phyloP scores from a whole-genome alignment of 1,140 invertebrate species.

The Hypothenemus hampei region DNA sequence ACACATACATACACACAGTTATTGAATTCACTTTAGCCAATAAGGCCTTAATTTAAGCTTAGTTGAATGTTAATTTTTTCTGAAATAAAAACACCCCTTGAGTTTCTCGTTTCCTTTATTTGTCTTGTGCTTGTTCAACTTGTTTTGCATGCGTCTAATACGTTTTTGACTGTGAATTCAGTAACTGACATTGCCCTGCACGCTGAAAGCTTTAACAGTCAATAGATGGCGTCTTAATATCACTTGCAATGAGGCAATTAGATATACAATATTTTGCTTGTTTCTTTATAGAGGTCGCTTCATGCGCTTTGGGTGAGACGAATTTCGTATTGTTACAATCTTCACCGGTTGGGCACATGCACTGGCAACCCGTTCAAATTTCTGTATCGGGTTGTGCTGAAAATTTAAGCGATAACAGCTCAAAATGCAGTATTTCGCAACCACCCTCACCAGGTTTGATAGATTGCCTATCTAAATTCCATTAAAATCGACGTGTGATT shows the following conservation, averaged over 20 bases:
- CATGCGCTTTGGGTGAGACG: constrained; percentile 45
- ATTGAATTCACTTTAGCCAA: constrained; percentile 4
- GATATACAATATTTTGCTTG: too few relatives aligned
- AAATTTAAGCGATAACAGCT: constrained; percentile 41
- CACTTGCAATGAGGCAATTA: too few relatives aligned
- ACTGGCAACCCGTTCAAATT: constrained; percentile 50
- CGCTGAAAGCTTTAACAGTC: too few relatives aligned
- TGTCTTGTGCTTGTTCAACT: too few relatives aligned
- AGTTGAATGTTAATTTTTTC: neutral
- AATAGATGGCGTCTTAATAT: too few relatives aligned
- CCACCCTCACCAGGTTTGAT: constrained; percentile 46
- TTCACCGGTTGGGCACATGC: constrained; percentile 47
- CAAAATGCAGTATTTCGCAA: constrained; percentile 47
- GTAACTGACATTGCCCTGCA: constrained; percentile 10
- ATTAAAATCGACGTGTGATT: neutral
- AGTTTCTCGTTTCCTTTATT: too few relatives aligned
- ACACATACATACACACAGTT: constrained; percentile 1
- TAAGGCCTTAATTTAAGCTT: neutral
- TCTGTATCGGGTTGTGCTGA: constrained; percentile 39
- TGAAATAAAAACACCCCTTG: too few relatives aligned
- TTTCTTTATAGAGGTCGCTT: too few relatives aligned
- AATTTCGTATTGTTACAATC: constrained; percentile 54
- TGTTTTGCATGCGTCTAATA: neutral
- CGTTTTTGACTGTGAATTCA: constrained; percentile 8
- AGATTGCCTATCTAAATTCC: constrained; percentile 9